Evolutionary conservation across 2,797 vertebrate species (phyloP).

Genomic region (Simalia tracyae): DNA sequence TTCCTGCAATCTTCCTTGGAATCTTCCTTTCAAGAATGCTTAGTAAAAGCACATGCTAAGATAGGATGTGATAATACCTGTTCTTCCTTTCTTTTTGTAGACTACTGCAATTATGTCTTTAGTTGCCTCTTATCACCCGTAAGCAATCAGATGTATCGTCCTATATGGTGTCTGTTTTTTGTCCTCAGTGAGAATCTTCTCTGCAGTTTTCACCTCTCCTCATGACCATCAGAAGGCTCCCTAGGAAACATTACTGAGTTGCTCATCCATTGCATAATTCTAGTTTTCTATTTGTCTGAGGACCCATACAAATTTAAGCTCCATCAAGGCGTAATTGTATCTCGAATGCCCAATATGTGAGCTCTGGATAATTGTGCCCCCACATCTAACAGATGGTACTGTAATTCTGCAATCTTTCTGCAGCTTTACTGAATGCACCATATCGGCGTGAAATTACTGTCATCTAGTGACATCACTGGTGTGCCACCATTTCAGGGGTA

Average conservation of each 20-base stretch:
- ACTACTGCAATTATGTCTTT: neutral
- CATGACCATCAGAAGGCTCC: neutral
- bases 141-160: neutral
- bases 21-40: neutral
- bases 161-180: neutral
- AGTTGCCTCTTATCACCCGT: neutral
- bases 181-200: slow-evolving; percentile 3
- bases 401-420: neutral
- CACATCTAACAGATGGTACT: neutral
- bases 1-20: neutral
- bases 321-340: neutral
- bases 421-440: neutral
- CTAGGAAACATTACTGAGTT: neutral
- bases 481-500: neutral
- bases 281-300: neutral
- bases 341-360: neutral
- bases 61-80: neutral
- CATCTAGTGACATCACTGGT: neutral
- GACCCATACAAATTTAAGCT: neutral
- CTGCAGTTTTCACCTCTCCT: neutral
- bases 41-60: neutral
- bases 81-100: neutral
- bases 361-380: neutral
- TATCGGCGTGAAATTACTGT: neutral
- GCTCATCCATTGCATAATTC: neutral